Conservation (phyloP, 2,797 vertebrate genomes). For the Perdix hodgsoniae region DNA sequence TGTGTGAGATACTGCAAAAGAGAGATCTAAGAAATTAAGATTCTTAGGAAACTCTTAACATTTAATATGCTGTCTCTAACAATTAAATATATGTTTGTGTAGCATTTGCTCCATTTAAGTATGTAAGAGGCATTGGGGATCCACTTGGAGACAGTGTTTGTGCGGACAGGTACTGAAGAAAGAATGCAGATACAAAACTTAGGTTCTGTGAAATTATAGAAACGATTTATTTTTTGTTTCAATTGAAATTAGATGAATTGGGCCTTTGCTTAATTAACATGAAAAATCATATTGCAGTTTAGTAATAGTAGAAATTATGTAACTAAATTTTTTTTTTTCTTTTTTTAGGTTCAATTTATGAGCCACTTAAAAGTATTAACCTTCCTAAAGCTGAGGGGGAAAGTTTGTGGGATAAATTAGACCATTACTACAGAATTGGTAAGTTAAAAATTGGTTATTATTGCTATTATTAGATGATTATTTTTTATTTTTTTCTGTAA, state of each 20-base stretch:
- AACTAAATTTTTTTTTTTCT: slow-evolving; percentile 5
- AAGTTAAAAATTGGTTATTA: slow-evolving; percentile 74
- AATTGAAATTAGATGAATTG: background rate
- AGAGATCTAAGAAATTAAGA: background rate
- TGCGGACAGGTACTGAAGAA: background rate
- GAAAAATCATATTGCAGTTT: background rate
- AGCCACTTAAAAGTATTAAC: slow-evolving; percentile 92
- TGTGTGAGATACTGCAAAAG: background rate
- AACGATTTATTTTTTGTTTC: background rate
- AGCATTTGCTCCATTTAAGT: background rate
- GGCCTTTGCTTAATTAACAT: background rate
- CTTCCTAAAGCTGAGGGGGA: slow-evolving; percentile 86
- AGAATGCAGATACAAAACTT: background rate
- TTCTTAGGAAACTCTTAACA: background rate
- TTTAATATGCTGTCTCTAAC: background rate
- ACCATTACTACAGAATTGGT: slow-evolving; percentile 93
- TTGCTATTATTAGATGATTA: background rate
- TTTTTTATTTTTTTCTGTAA: background rate
- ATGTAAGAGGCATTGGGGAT: background rate
- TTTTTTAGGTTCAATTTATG: slow-evolving; percentile 93
- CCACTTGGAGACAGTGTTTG: background rate
- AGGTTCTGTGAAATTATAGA: background rate
- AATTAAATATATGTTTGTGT: background rate
- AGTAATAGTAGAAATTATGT: background rate
- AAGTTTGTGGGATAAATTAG: slow-evolving; percentile 93